Base-by-base conservation (phyloP, 2,113 vertebrate genomes). In the Zosterops lateralis region DNA sequence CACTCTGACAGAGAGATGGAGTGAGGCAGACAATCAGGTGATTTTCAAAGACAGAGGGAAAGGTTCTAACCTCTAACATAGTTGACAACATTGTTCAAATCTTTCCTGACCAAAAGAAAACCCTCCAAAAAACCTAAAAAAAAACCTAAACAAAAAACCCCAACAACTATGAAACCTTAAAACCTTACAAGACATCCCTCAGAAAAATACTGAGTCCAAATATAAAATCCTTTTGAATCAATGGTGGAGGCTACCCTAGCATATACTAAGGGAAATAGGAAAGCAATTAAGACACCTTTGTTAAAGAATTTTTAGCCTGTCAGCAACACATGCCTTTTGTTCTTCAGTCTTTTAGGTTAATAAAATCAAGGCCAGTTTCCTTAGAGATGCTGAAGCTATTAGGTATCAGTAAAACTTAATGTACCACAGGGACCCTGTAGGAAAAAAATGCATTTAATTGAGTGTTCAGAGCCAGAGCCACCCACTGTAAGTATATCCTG, bases 331-430 rank as follows among this genome's bases (percentile, higher is more conserved):
- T 15, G 51, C 28, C 86, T 96, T 95, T 94, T 93, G 66, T 95
- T 96, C 96, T 95, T 96, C 92, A 95, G 1, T 95, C 87, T 93
- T 96, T 96, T 86, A 91, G 77, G 88, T 94, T 96, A 96, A 97
- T 96, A 95, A 97, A 96, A 95, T 93, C 93, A 95, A 96, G 96
- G 78, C 91, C 90, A 93, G 82, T 67, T 95, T 89, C 90, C 87
- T 94, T 60, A 92, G 91, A 95, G 94, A 95, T 95, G 70, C 44
- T 93, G 90, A 95, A 96, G 93, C 92, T 96, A 95, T 95, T 93
- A 95, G 75, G 85, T 89, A 96, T 88, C 92, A 92, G 94, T 97
- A 96, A 96, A 95, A 94, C 85, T 95, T 96, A 96, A 95, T 93
- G 94, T 95, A 94, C 96, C 75, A 90, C 47, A 32, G 93, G 95